phyloP scores from a whole-genome alignment of 2,797 vertebrate genomes.

The Tenualosa thibaudeaui region DNA sequence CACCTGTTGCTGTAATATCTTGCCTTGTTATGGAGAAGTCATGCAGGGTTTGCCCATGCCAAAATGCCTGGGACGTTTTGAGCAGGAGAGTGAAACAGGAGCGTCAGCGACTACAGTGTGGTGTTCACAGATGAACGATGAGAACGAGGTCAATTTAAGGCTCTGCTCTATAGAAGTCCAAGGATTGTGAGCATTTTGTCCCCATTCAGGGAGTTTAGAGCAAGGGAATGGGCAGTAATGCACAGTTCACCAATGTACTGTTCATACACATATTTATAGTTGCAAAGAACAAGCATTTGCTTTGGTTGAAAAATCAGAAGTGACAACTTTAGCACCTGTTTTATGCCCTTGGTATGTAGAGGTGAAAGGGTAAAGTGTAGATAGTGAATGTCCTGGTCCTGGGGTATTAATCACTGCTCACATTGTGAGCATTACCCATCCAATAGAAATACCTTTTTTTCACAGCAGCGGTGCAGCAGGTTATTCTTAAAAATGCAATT shows the following conservation, averaged over 20 bases:
- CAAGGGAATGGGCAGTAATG: neutral
- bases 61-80: slow-evolving; percentile 37
- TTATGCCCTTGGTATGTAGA: neutral
- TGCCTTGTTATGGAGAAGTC: slow-evolving; percentile 44
- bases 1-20: slow-evolving; percentile 44
- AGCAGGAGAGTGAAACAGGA: neutral
- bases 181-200: neutral
- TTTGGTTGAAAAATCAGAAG: neutral
- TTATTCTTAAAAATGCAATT: neutral
- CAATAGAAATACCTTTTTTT: neutral
- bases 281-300: neutral
- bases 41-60: slow-evolving; percentile 32
- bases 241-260: neutral
- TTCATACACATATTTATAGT: neutral
- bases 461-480: neutral
- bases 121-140: neutral
- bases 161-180: neutral
- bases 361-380: neutral
- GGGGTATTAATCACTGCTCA: neutral
- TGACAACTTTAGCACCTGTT: slow-evolving; percentile 1
- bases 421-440: neutral
- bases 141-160: neutral
- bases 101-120: neutral
- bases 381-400: neutral
- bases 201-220: neutral